Conservation (phyloP, 2,797 vertebrate species). For the Galagoides demidoff region DNA sequence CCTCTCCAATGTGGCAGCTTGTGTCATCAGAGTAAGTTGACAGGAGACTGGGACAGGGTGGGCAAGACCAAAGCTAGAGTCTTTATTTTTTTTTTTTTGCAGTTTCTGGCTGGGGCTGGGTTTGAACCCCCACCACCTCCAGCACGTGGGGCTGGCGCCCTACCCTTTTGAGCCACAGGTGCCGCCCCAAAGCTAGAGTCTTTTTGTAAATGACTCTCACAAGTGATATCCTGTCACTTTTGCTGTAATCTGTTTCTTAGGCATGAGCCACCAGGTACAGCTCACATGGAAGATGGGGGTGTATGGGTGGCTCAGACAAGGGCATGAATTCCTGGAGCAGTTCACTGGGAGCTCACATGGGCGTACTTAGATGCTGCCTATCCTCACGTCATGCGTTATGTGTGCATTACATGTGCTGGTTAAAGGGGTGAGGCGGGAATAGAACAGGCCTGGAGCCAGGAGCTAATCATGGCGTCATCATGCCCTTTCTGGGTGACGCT, state of each 20-base stretch:
- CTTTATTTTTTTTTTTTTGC: not conserved
- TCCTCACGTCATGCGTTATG: rapidly evolving
- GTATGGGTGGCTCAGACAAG: not conserved
- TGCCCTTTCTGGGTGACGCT: not conserved
- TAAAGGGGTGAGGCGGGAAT: not conserved
- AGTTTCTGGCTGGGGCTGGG: too few species aligned
- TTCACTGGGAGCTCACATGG: too few species aligned
- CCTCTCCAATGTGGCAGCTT: not conserved
- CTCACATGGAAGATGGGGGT: not conserved
- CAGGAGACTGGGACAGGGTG: too few species aligned
- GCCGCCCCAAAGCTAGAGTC: not conserved
- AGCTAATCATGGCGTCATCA: not conserved
- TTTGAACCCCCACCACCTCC: too few species aligned
- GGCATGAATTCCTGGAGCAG: not conserved
- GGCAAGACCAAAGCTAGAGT: not conserved
- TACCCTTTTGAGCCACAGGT: too few species aligned
- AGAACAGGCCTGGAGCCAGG: not conserved
- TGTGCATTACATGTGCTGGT: rapidly evolving
- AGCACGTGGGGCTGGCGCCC: too few species aligned
- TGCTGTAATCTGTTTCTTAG: not conserved
- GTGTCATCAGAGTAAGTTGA: not conserved
- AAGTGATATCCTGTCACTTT: not conserved
- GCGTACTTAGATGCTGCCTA: rapidly evolving
- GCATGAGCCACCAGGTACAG: not conserved
- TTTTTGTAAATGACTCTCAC: not conserved